phyloP scores from a whole-genome alignment of 92 coral and sea anemone species.

The Palythoa caribaeorum region DNA sequence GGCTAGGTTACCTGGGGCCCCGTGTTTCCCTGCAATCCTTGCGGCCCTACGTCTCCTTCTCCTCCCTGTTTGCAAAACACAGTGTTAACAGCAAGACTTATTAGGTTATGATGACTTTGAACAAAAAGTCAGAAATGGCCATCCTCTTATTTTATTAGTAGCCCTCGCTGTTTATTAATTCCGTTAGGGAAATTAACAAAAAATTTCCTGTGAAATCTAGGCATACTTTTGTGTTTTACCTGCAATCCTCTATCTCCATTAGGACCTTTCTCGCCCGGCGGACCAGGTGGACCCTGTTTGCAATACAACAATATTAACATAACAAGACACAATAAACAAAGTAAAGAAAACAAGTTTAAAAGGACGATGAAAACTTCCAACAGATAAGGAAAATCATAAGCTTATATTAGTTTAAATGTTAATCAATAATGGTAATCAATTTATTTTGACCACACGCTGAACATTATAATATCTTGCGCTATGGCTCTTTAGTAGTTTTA shows the following conservation, averaged over 20 bases:
- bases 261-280: neutral
- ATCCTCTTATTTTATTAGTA: too few relatives aligned
- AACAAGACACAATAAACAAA: neutral
- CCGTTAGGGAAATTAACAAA: too few relatives aligned
- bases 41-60: slow-evolving; percentile 23
- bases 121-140: too few relatives aligned
- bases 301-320: neutral
- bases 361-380: neutral
- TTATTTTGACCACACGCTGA: too few relatives aligned
- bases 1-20: slow-evolving; percentile 24
- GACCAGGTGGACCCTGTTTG: slow-evolving; percentile 26
- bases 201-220: neutral
- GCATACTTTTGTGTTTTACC: neutral
- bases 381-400: neutral
- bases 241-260: neutral
- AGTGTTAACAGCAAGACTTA: neutral
- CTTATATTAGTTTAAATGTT: too few relatives aligned
- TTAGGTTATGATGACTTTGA: neutral
- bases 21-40: slow-evolving; percentile 2
- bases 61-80: slow-evolving; percentile 2
- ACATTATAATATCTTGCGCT: too few relatives aligned
- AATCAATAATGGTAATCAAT: too few relatives aligned
- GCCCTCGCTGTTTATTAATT: too few relatives aligned
- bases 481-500: too few relatives aligned
- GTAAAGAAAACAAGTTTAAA: neutral